phyloP scores from a whole-genome alignment of 2,113 vertebrate genomes.

The Chiloscyllium plagiosum region DNA sequence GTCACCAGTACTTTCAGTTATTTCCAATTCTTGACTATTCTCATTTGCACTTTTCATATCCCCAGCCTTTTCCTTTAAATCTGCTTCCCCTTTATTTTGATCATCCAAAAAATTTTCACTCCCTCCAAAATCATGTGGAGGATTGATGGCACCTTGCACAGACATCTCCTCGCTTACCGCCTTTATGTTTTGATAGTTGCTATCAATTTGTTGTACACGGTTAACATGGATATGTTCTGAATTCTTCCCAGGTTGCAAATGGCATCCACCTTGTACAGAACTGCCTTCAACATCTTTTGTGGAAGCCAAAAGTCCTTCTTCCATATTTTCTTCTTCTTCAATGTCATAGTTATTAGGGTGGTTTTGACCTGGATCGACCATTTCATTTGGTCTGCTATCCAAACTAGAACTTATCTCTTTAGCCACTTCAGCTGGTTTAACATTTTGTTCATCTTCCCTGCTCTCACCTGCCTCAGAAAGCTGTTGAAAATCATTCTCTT shows the following conservation, averaged over 20 bases:
- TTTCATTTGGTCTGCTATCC: background rate
- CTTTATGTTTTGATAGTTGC: slow-evolving; percentile 19
- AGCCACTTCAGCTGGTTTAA: slow-evolving; percentile 21
- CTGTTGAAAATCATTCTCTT: slow-evolving; percentile 17
- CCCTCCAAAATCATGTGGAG: slow-evolving; percentile 42
- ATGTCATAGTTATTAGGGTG: background rate
- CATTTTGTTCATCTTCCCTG: slow-evolving; percentile 41
- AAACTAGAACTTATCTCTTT: background rate
- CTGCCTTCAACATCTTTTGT: background rate
- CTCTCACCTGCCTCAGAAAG: slow-evolving; percentile 4
- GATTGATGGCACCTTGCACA: slow-evolving; percentile 42
- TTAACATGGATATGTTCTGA: background rate
- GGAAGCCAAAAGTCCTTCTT: background rate
- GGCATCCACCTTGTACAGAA: background rate
- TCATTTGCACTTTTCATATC: slow-evolving; percentile 56
- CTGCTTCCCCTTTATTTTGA: slow-evolving; percentile 51
- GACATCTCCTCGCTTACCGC: slow-evolving; percentile 37
- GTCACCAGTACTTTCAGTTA: slow-evolving; percentile 49
- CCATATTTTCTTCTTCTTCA: background rate
- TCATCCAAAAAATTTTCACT: slow-evolving; percentile 50
- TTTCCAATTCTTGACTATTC: slow-evolving; percentile 52
- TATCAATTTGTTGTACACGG: background rate
- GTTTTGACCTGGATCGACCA: background rate
- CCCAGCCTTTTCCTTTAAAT: slow-evolving; percentile 51
- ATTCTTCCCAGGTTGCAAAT: background rate